Evolutionary conservation across 2,113 vertebrate species (phyloP).

Genomic region (Arenaria interpres): DNA sequence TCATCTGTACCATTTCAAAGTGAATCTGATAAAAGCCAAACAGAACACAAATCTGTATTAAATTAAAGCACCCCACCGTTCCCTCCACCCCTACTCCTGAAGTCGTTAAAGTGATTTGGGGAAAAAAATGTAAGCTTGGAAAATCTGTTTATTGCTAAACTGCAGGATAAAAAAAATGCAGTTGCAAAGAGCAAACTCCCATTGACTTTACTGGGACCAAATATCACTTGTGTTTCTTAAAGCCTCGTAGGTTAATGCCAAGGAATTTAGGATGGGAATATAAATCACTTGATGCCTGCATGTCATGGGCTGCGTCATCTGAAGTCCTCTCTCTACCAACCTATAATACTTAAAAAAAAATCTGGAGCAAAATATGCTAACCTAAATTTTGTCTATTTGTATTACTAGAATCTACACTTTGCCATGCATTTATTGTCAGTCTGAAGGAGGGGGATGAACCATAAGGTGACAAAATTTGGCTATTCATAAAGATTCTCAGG

Average conservation of each 20-base stretch:
- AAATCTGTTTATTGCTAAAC: not conserved
- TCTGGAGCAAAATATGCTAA: not conserved
- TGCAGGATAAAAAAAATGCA: not conserved
- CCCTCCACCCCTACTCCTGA: not conserved
- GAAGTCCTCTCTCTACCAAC: not conserved
- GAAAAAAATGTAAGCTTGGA: not conserved
- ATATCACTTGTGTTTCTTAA: not conserved
- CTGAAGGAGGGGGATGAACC: not conserved
- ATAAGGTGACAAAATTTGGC: not conserved
- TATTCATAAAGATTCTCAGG: not conserved
- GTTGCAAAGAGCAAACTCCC: not conserved
- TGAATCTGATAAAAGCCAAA: conserved; percentile 18
- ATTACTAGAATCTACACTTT: not conserved
- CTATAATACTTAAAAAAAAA: not conserved
- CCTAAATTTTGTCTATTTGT: not conserved
- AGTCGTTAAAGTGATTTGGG: not conserved
- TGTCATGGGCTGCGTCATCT: not conserved
- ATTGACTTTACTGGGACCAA: not conserved
- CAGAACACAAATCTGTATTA: not conserved
- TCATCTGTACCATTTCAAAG: conserved; percentile 14
- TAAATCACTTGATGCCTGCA: not conserved
- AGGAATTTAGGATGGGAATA: not conserved
- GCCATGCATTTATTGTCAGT: not conserved
- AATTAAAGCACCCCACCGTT: not conserved
- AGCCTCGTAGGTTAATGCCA: not conserved